A percentile compares a stretch with the other conserved stretches of the same genome.
phyloP scores from a whole-genome alignment of 2,888 invertebrate genomes.

The Orgyia antiqua region DNA sequence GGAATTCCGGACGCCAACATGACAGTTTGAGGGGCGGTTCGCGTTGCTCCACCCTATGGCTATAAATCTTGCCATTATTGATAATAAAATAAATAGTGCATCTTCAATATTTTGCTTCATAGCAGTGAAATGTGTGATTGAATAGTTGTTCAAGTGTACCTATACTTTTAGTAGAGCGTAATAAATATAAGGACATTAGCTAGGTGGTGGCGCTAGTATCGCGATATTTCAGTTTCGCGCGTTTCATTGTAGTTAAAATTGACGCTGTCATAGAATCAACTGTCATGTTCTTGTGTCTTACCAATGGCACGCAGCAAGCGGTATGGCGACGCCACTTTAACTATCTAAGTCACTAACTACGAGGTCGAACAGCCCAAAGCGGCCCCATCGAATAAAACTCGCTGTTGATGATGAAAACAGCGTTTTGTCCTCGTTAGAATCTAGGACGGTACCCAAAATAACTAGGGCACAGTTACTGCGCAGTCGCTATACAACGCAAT shows the following conservation, averaged over 20 bases:
- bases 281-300: no score
- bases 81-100: background rate
- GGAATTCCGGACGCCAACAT: no score
- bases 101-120: background rate
- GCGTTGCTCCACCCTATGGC: background rate
- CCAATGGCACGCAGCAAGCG: no score
- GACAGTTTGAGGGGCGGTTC: no score
- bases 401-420: conserved; percentile 66
- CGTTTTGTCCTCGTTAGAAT: conserved; percentile 66
- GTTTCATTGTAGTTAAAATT: no score
- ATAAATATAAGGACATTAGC: no score
- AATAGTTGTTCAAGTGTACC: background rate
- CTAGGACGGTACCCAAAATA: conserved; percentile 73
- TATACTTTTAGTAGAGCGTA: background rate
- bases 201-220: conserved; percentile 1
- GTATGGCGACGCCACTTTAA: conserved; percentile 18
- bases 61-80: background rate
- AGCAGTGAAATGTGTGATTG: background rate
- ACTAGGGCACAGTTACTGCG: conserved; percentile 72
- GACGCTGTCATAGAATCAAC: no score
- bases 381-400: conserved; percentile 68
- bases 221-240: no score
- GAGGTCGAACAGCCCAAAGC: conserved; percentile 56
- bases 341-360: conserved; percentile 47
- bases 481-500: conserved; percentile 56